Evolutionary conservation across 2,797 vertebrate genomes (phyloP).

Genomic region (Taeniopygia guttata): DNA sequence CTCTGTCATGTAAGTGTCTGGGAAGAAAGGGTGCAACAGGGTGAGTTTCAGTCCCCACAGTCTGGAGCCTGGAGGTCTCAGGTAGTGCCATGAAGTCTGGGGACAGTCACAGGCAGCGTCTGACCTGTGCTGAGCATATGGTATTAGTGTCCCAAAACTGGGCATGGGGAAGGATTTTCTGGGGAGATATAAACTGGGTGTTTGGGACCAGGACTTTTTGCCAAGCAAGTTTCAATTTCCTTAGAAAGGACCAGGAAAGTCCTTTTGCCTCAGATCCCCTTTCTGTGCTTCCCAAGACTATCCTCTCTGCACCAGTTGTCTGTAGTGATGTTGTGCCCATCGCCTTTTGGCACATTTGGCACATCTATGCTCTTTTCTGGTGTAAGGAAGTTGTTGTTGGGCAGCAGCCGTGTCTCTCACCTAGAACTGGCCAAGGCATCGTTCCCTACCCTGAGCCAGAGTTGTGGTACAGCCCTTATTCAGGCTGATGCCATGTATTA

Average conservation of each 20-base stretch:
- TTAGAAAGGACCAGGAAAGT: not conserved
- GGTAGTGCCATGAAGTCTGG: not conserved
- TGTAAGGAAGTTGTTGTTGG: accelerated
- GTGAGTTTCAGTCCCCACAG: not conserved
- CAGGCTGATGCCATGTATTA: accelerated
- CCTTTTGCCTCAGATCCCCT: not conserved
- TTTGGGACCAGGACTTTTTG: not conserved
- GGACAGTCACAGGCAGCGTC: too few species aligned
- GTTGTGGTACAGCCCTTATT: not conserved
- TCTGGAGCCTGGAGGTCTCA: not conserved
- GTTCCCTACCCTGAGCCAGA: accelerated
- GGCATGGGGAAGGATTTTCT: not conserved
- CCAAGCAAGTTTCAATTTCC: not conserved
- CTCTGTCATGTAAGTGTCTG: constrained; percentile 87
- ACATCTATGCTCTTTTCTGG: not conserved
- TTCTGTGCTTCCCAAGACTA: not conserved
- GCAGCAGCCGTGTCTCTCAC: not conserved
- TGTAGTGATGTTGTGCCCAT: accelerated
- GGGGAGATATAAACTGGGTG: not conserved
- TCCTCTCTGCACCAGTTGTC: not conserved
- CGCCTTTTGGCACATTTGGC: accelerated
- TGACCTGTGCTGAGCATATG: not conserved
- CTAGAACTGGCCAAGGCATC: not conserved
- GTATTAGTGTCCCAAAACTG: not conserved
- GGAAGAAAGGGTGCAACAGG: not conserved